phyloP scores from a whole-genome alignment of 2,113 vertebrate genomes.

The mouse (Mus musculus) region DNA sequence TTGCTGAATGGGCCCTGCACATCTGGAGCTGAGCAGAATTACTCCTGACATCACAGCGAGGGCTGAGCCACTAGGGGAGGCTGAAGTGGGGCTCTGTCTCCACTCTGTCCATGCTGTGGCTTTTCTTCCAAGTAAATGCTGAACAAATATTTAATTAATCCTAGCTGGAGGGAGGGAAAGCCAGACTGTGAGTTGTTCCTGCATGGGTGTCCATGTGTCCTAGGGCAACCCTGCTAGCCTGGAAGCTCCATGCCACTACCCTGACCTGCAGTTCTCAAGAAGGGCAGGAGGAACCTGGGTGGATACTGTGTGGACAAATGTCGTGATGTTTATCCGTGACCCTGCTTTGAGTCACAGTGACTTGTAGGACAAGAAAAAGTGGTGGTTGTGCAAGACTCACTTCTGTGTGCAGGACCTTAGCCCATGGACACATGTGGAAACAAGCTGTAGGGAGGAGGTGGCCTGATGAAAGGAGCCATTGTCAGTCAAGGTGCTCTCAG shows the following conservation, averaged over 20 bases:
- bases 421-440: neutral
- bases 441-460: neutral
- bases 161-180: neutral
- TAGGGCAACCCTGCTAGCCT: neutral
- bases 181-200: neutral
- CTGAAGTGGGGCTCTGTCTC: neutral
- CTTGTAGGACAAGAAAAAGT: neutral
- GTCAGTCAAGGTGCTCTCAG: neutral
- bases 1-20: neutral
- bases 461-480: neutral
- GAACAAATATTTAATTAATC: neutral
- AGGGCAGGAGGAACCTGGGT: neutral
- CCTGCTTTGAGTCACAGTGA: neutral
- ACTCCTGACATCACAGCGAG: neutral
- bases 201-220: rapidly evolving
- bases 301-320: neutral
- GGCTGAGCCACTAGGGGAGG: neutral
- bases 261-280: neutral
- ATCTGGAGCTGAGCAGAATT: neutral
- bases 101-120: neutral
- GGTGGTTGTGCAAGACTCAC: neutral
- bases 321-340: neutral
- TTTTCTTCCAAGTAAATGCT: neutral
- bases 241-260: neutral
- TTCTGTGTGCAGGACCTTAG: neutral